Evolutionary conservation across 1,140 invertebrate species (phyloP).

Genomic region (Drosophila rufa): DNA sequence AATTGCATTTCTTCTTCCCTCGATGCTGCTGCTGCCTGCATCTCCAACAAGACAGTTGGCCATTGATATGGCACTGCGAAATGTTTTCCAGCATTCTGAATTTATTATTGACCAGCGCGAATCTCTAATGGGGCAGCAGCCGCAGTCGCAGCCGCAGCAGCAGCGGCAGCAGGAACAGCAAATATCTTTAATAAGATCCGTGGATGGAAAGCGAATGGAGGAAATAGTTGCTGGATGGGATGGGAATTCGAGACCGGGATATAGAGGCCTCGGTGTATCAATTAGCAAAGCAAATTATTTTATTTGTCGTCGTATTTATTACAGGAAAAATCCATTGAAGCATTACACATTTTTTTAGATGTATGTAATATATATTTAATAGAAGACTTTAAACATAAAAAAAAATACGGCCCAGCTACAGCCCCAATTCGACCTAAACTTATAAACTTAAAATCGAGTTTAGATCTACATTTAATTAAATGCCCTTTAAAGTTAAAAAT

Average conservation of each 20-base stretch:
- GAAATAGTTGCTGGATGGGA: conserved; percentile 15
- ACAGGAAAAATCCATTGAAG: no score
- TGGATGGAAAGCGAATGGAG: conserved; percentile 22
- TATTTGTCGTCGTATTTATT: not conserved
- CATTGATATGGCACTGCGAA: conserved; percentile 70
- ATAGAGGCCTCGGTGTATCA: not conserved
- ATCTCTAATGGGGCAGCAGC: conserved; percentile 47
- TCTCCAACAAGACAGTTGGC: conserved; percentile 52
- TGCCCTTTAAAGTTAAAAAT: not conserved
- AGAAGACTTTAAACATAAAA: no score
- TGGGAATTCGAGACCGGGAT: conserved; percentile 4
- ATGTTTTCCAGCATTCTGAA: conserved; percentile 71
- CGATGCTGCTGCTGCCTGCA: conserved; percentile 36
- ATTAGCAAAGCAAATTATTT: conserved; percentile 20
- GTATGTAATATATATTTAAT: no score
- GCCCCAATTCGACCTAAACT: no score
- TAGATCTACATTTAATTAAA: not conserved
- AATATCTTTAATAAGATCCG: conserved; percentile 47
- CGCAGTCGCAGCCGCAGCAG: not conserved
- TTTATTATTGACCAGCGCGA: conserved; percentile 61
- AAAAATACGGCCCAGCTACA: no score
- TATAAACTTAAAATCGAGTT: not conserved
- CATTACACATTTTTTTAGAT: not conserved
- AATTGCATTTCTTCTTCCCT: conserved; percentile 82
- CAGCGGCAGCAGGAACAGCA: conserved; percentile 7